These are phyloP conservation scores for Eospalax fontanierii DNA, from an alignment of 2,797 vertebrate species.

Conservation along the genomic window DNA sequence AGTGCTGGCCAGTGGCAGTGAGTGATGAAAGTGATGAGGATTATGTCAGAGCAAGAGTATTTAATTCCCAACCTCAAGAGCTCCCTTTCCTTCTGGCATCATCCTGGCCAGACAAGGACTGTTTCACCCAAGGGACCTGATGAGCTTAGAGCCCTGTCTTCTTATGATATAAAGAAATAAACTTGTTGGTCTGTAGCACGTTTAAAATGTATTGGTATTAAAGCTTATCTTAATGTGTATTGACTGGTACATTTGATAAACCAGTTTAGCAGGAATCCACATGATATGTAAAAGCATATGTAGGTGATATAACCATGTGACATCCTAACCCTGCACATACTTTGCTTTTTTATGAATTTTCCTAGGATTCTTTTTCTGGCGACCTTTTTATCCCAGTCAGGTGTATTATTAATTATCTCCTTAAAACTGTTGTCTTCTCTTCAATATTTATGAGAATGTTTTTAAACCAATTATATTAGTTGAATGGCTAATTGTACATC, in stretches of 20 bases:
- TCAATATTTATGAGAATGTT: slow-evolving; percentile 16
- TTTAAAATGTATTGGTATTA: neutral
- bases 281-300: neutral
- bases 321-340: neutral
- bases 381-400: slow-evolving; percentile 16
- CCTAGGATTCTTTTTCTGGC: slow-evolving; percentile 12
- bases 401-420: slow-evolving; percentile 61
- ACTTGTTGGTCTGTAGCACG: neutral
- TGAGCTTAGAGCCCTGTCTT: neutral
- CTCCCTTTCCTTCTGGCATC: neutral
- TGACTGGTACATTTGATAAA: neutral
- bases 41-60: neutral
- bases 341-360: slow-evolving; percentile 59
- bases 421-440: slow-evolving; percentile 60
- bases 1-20: neutral
- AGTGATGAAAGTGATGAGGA: neutral
- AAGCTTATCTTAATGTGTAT: neutral
- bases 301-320: neutral
- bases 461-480: slow-evolving; percentile 56
- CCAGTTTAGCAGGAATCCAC: neutral
- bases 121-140: neutral
- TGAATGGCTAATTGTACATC: slow-evolving; percentile 7
- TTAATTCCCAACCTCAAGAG: neutral
- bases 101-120: neutral
- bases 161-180: neutral